These are phyloP conservation scores for Phocoena sinus DNA, from an alignment of 2,113 vertebrate genomes.

Conservation along the genomic window DNA sequence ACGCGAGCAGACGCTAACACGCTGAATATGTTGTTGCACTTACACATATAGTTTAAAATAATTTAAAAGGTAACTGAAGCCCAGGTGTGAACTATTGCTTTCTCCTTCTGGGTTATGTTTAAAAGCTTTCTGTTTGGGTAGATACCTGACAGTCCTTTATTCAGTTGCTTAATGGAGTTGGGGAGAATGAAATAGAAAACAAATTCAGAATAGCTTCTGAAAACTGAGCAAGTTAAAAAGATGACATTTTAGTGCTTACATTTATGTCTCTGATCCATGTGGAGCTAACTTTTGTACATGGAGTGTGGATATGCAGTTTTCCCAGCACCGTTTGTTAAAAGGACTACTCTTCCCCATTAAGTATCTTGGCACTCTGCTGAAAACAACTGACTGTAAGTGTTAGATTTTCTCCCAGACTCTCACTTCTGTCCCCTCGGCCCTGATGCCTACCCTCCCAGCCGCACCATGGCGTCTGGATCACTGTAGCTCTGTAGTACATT, in stretches of 20 bases:
- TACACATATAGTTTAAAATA: not conserved
- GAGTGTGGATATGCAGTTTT: too few relatives aligned
- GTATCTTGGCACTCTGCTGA: not conserved
- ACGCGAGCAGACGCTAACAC: not conserved
- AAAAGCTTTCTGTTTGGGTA: not conserved
- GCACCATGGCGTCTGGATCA: not conserved
- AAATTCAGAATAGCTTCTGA: not conserved
- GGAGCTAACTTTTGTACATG: too few relatives aligned
- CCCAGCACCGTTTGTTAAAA: too few relatives aligned
- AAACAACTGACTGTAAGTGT: not conserved
- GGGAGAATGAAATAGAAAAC: not conserved
- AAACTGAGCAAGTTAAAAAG: not conserved
- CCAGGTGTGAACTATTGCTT: too few relatives aligned
- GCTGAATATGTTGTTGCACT: not conserved
- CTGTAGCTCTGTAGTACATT: not conserved
- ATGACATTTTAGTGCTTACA: not conserved
- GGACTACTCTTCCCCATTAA: too few relatives aligned
- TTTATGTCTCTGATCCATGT: not conserved
- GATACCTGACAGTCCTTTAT: not conserved
- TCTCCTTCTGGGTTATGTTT: not conserved
- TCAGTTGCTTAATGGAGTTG: not conserved
- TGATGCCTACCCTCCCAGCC: not conserved
- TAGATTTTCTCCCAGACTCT: not conserved
- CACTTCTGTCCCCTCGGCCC: too few relatives aligned
- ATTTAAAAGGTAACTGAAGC: not conserved